Base-by-base conservation (phyloP, 2,113 vertebrate genomes). In the Sardina pilchardus region DNA sequence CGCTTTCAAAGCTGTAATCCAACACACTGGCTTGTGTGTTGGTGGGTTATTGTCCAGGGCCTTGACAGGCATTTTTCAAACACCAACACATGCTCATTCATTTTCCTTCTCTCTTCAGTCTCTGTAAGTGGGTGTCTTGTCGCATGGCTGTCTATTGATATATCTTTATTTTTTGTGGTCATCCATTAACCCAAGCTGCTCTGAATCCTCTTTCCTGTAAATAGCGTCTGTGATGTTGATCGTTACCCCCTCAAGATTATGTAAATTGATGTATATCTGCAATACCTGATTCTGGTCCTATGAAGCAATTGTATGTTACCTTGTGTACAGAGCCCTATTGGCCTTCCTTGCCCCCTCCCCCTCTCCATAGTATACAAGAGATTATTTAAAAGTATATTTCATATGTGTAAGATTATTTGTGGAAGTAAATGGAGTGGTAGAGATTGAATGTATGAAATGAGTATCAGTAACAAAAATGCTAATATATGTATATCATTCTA, bases 391-490 rank as follows among this genome's bases (percentile, higher is more conserved):
- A 85, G 83, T 44, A 87, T 87, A 88, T 89, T 90, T 92, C 89
- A 92, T 93, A 91, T 93, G 93, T 93, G 91, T 90, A 92, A 94
- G 94, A 93, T 94, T 95, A 94, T 91, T 93, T 95, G 94, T 96
- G 94, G 94, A 95, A 94, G 95, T 94, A 89, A 93, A 91, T 95
- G 94, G 94, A 93, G 94, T 95, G 94, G 92, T 95, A 95, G 94
- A 94, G 93, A 94, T 93, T 94, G 94, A 95, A 95, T 95, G 94
- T 95, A 94, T 93, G 92, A 94, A 94, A 92, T 93, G 91, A 92
- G 92, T 95, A 94, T 93, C 92, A 93, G 71, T 78, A 93, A 92
- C 94, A 94, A 92, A 87, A 92, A 94, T 93, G 88, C 90, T 50
- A 87, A 88, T 88, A 89, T 91, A 92, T 89, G 87, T 90, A 88